Conservation (phyloP, 2,888 invertebrate species). For the Ganaspis brasiliensis region DNA sequence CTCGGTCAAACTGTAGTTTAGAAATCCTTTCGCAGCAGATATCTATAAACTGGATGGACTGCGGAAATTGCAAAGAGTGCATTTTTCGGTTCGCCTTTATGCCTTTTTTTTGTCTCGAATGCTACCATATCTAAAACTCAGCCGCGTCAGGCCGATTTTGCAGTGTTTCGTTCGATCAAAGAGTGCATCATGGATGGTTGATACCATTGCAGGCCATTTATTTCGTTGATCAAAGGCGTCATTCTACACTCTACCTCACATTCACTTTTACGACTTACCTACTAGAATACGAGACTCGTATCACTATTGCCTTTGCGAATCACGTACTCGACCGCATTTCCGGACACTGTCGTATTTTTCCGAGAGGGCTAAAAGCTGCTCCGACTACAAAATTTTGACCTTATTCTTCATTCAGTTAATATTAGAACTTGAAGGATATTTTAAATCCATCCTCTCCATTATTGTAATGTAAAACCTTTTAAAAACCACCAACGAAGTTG, state of each 20-base stretch:
- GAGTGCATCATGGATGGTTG: constrained; percentile 41
- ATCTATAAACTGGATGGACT: constrained; percentile 6
- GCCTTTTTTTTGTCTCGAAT: constrained; percentile 49
- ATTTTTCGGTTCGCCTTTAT: background rate
- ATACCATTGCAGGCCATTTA: constrained; percentile 51
- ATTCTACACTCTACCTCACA: constrained; percentile 47
- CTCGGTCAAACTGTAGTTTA: constrained; percentile 11
- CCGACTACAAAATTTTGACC: constrained; percentile 23
- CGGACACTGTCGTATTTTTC: constrained; percentile 43
- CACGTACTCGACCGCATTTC: constrained; percentile 58
- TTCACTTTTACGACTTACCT: constrained; percentile 55
- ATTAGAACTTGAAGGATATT: background rate
- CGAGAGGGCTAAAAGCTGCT: constrained; percentile 33
- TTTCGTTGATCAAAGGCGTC: constrained; percentile 57
- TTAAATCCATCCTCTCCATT: background rate
- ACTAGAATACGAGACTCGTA: constrained; percentile 49
- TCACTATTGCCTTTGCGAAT: constrained; percentile 56
- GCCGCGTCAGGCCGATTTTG: constrained; percentile 51
- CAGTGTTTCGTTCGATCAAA: constrained; percentile 50
- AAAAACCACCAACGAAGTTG: too few species aligned
- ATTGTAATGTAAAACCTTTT: too few species aligned
- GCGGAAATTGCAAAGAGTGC: constrained; percentile 15
- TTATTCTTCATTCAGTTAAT: background rate
- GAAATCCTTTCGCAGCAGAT: background rate
- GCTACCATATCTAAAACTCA: constrained; percentile 53